Evolutionary conservation across 1,140 invertebrate species (phyloP).

Genomic region (Cherax quadricarinatus): DNA sequence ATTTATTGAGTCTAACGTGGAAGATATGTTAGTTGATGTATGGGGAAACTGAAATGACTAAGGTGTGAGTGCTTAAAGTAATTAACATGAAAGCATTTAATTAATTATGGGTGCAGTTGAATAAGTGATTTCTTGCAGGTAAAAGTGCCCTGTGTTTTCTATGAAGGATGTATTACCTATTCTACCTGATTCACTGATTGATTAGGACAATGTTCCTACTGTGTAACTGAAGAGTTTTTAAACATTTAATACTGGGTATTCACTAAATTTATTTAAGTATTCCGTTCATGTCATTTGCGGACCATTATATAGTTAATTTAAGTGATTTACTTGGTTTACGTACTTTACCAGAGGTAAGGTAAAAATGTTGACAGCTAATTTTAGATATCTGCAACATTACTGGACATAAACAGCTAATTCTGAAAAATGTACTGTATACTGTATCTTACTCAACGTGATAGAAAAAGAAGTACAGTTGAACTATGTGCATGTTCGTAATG

Average conservation of each 20-base stretch:
- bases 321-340: slow-evolving; percentile 4
- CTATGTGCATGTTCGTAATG: slow-evolving; percentile 58
- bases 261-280: not conserved
- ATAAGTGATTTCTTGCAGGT: slow-evolving; percentile 25
- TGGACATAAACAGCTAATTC: slow-evolving; percentile 20
- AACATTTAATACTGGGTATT: not conserved
- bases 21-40: not conserved
- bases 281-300: slow-evolving; percentile 25
- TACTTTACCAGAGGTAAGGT: not conserved
- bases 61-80: not conserved
- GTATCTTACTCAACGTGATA: slow-evolving; percentile 26
- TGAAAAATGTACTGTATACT: not conserved
- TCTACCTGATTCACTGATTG: slow-evolving; percentile 11
- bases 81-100: not conserved
- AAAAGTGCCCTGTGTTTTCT: slow-evolving; percentile 45
- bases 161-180: slow-evolving; percentile 21
- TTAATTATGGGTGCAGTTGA: slow-evolving; percentile 15
- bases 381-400: slow-evolving; percentile 17
- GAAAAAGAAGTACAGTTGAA: slow-evolving; percentile 31
- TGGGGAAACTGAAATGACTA: not conserved
- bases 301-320: slow-evolving; percentile 29
- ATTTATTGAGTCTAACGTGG: not conserved
- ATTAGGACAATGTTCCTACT: not conserved
- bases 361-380: not conserved
- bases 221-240: not conserved